Conservation (phyloP, 2,797 vertebrate species). For the Lindbergichthys nudifrons region DNA sequence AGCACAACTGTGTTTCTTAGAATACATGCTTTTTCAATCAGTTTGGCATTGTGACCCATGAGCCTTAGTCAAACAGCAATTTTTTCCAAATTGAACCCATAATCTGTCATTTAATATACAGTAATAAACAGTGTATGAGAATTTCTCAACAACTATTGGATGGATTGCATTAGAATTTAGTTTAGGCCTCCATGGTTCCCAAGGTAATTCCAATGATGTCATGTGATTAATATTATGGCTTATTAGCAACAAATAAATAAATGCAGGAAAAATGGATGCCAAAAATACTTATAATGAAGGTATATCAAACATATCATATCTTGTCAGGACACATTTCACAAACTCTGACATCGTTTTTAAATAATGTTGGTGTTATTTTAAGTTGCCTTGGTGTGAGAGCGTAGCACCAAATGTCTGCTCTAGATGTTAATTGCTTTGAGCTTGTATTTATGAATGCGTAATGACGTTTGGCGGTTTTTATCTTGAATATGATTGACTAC, state of each 20-base stretch:
- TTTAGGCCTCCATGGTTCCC: background rate
- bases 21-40: background rate
- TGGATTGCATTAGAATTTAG: background rate
- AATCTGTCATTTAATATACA: too few relatives aligned
- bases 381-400: conserved; percentile 9
- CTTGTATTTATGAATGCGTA: background rate
- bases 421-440: background rate
- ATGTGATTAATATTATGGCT: too few relatives aligned
- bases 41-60: background rate
- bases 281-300: background rate
- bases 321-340: too few relatives aligned
- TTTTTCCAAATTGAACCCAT: background rate
- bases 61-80: background rate
- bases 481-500: conserved; percentile 7
- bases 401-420: background rate
- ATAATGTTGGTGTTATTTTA: conserved; percentile 8
- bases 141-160: background rate
- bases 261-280: too few relatives aligned
- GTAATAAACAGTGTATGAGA: too few relatives aligned
- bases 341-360: too few relatives aligned
- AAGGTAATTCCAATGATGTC: too few relatives aligned
- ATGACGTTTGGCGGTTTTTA: conserved; percentile 8
- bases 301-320: too few relatives aligned
- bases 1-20: too few relatives aligned
- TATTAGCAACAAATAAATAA: too few relatives aligned